These are phyloP conservation scores for Hucho hucho DNA, from an alignment of 2,113 vertebrate species.

Conservation along the genomic window DNA sequence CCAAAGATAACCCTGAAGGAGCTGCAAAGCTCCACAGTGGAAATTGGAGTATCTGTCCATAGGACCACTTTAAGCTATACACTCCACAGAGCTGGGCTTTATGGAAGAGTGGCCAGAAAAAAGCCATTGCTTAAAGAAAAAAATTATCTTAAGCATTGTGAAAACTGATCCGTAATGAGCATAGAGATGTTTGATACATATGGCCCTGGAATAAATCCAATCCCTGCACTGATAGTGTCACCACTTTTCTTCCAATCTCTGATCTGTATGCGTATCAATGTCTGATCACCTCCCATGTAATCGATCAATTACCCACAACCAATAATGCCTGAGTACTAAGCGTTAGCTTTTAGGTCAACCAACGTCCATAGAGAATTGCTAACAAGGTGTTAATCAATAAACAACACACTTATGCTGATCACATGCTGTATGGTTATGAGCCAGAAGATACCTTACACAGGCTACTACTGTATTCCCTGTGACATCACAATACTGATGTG, in stretches of 20 bases:
- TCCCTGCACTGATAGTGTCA: neutral
- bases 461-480: constrained; percentile 6
- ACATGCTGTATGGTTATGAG: neutral
- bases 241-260: neutral
- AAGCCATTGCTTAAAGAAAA: too few relatives aligned
- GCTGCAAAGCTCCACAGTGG: too few relatives aligned
- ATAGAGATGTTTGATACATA: neutral
- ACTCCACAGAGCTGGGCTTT: too few relatives aligned
- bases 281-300: neutral
- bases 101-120: too few relatives aligned
- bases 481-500: constrained; percentile 12
- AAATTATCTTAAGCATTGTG: too few relatives aligned
- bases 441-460: constrained; percentile 21
- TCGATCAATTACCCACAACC: neutral
- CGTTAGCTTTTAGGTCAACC: constrained; percentile 30
- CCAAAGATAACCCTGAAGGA: too few relatives aligned
- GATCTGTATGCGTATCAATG: neutral
- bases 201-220: neutral
- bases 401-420: constrained; percentile 44
- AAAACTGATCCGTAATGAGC: too few relatives aligned
- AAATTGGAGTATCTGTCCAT: too few relatives aligned
- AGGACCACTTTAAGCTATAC: too few relatives aligned
- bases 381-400: constrained; percentile 50
- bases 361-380: constrained; percentile 24
- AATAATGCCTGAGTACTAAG: neutral